Percentiles rank a stretch among this genome's conserved stretches.
Conservation (phyloP, 2,888 invertebrate genomes). For the Tenodera sinensis region DNA sequence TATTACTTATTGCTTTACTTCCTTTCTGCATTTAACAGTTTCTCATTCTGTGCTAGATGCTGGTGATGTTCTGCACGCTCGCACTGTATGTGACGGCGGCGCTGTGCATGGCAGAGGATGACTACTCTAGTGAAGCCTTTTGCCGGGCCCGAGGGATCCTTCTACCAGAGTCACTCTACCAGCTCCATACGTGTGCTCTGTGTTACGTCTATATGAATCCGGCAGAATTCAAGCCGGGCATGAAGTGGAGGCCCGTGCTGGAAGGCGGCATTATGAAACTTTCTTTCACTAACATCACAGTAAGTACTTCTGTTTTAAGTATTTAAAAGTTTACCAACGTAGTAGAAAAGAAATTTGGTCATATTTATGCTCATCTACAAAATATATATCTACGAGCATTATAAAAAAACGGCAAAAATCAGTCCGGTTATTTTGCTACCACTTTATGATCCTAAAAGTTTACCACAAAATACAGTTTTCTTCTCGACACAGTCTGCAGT, state of each 20-base stretch:
- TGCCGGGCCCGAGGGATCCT: background rate
- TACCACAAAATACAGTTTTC: no score
- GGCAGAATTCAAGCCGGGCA: slow-evolving; percentile 11
- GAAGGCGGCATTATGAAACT: slow-evolving; percentile 5
- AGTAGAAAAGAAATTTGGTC: no score
- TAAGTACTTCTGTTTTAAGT: background rate
- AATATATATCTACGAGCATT: no score
- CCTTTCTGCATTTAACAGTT: no score
- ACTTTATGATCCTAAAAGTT: no score
- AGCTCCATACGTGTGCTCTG: slow-evolving; percentile 8
- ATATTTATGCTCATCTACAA: no score
- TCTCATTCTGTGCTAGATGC: background rate
- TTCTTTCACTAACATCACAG: background rate
- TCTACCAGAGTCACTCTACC: slow-evolving; percentile 3
- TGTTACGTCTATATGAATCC: slow-evolving; percentile 18
- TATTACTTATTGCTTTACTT: no score
- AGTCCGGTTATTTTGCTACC: no score
- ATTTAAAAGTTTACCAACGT: background rate
- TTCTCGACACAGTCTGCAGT: no score
- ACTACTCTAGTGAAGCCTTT: background rate
- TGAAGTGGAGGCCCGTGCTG: background rate
- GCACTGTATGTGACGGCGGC: background rate
- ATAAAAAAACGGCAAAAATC: no score
- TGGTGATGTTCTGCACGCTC: background rate
- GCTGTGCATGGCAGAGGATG: background rate